Evolutionary conservation across 2,797 vertebrate species (phyloP).

Genomic region (Crocidura indochinensis): DNA sequence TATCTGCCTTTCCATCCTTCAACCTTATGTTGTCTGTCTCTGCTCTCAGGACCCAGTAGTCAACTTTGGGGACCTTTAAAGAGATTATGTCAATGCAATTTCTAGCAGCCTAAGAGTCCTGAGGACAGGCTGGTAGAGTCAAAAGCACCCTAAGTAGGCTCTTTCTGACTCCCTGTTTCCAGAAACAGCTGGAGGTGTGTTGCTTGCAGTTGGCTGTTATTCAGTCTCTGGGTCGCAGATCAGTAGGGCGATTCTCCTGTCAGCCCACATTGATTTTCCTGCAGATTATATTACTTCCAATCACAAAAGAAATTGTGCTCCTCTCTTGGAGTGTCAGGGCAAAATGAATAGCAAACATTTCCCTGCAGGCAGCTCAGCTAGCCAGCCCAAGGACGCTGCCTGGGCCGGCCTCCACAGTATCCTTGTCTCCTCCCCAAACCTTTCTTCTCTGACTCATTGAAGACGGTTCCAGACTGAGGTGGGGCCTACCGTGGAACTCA

Average conservation of each 20-base stretch:
- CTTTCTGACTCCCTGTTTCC: constrained; percentile 1
- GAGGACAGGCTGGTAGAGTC: constrained; percentile 11
- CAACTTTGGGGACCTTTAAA: constrained; percentile 18
- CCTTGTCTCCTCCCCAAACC: constrained; percentile 70
- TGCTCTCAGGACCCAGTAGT: constrained; percentile 67
- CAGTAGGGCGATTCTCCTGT: constrained; percentile 77
- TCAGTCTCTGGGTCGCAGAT: constrained; percentile 80
- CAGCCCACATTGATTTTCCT: constrained; percentile 88
- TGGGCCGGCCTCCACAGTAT: neutral
- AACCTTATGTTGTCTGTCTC: neutral
- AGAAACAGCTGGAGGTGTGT: constrained; percentile 26
- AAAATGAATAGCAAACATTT: constrained; percentile 85
- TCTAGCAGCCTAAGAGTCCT: neutral
- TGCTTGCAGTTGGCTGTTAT: constrained; percentile 67
- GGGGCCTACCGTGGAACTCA: constrained; percentile 75
- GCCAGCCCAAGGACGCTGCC: constrained; percentile 73
- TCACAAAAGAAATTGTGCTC: constrained; percentile 85
- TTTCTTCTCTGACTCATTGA: constrained; percentile 12
- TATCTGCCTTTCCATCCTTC: neutral
- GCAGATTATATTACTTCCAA: constrained; percentile 86
- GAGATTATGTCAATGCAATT: constrained; percentile 45
- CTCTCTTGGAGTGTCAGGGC: constrained; percentile 77
- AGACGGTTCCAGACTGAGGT: constrained; percentile 74
- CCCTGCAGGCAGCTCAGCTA: constrained; percentile 80
- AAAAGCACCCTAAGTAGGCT: neutral